Evolutionary conservation across 2,113 vertebrate species (phyloP), one percentile per base, ranked within the genome.

Genomic region (Phyllostomus discolor): DNA sequence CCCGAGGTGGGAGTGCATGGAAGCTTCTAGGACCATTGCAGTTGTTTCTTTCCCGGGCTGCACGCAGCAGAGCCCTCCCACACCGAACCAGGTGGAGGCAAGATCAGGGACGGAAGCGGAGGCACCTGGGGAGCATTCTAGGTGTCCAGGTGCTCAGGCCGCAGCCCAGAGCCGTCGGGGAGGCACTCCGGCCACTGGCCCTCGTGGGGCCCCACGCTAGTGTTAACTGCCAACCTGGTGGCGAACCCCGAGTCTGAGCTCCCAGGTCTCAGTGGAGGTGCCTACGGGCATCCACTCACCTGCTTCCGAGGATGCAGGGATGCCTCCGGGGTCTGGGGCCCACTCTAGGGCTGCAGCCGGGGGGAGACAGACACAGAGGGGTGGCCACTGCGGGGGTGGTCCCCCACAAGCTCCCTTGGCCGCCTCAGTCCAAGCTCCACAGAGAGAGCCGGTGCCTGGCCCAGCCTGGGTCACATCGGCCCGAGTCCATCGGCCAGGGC

Each of bases 381-480:
- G n/a, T 0, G 2, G 26, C 12, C 50, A 7, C 28, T 11, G 12
- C 2, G 28, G 6, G 22, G 22, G 35, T 6, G 38, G 2, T 26
- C 20, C 15, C 15, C 33, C 20, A 3, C 64, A 1, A 28, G 8
- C 15, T 17, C 67, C 19, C 41, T 46, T 31, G 41, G 41, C 72
- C 41, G 3, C 15, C 33, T 67, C 43, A 3, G 5, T 1, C 1
- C 12, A 31, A 24, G 70, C 22, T 26, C 48, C 15, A 28, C 22
- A 7, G 41, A 50, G 20, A 28, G 35, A 67, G 76, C 43, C 52
- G 76, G 76, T 19, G 76, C 57, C 83, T 50, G 88, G 91, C 10
- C 64, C 69, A 14, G 38, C 1, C 12, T 1, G 50, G 75, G 50
- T 38, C 83, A 66, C 78, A 7, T 79, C 11, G 20, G 5, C 38